Base-by-base conservation (phyloP, 2,797 vertebrate species). In the Lateolabrax maculatus region DNA sequence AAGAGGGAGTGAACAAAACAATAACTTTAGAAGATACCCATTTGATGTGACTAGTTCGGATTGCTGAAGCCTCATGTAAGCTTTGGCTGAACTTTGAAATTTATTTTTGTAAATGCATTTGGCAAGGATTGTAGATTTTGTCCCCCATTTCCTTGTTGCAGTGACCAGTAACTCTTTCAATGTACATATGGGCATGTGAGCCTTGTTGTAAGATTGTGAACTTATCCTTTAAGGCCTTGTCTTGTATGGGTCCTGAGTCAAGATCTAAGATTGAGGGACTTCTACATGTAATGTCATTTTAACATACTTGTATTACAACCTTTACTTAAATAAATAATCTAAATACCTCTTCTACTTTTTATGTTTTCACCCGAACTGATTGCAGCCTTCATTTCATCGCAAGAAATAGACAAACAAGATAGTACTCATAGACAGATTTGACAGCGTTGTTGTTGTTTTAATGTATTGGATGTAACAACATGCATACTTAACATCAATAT, bases 351-450 rank as follows among this genome's bases (percentile, higher is more conserved):
- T 55, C 2, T 16, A 12, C 16, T 27, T 19, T 48, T 41, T 12
- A 60, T 44, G 66, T 66, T 19, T 36, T 21, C 8, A 19, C 2
- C 3, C 13, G 36, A 21, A 62, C n/a, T 62, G 6, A 19, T 65
- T 70, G 61, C 15, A 37, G 29, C 3, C 12, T 75, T 62, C 73
- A 72, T 71, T 63, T 57, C 1, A 67, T 48, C 37, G 9, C 34
- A 73, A 70, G 6, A 67, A 66, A 57, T 9, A 53, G 3, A 61
- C 5, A 52, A 58, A 64, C 25, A 31, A 29, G 31, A 39, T 34
- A n/a, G n/a, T n/a, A 39, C 2, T 1, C 44, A 5, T 13, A 31
- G 10, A 64, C n/a, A 56, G 16, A 46, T 25, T 36, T 27, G 25
- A 39, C 9, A 34, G 13, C 29, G 37, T 12, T 51, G 10, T 9